Evolutionary conservation across 2,888 invertebrate genomes (phyloP), one percentile per base, ranked within the genome.

Genomic region (Caenorhabditis zanzibari): DNA sequence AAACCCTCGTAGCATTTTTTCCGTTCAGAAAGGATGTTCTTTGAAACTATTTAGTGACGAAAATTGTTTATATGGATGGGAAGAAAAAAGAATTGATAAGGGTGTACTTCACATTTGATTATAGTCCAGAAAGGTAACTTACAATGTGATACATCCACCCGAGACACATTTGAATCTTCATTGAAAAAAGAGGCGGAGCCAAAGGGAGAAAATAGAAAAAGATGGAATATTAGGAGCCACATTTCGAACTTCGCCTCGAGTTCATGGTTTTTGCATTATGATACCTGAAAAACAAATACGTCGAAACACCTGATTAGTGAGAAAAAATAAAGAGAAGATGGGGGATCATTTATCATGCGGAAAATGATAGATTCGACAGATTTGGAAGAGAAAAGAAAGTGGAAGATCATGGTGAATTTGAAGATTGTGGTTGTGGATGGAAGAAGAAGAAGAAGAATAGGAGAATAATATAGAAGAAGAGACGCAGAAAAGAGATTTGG

Each of bases 271-370:
- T 38, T 54, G 32, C 49, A 54, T 68, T 22, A 19, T 56, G 63
- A 71, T 38, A 59, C 44, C 68, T 68, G 66, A 14, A 80, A 68
- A 35, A 49, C 5, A 59, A 28, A 54, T n/a, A 22, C 56, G 32
- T 52, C 52, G 54, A 59, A 66, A 80, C 73, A 72, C 80, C 66
- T 80, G 73, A 80, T 80, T 80, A 80, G 68, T 49, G 56, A 44
- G 28, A 47, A 58, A 64, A 24, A 41, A 26, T n/a, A 26, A 14
- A 28, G 28, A 38, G 35, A 19, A 19, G 28, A 73, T n/a, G 22
- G 38, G 28, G 74, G 73, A 74, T 74, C 59, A 74, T 74, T 74
- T 74, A 81, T 81, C 81, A 81, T 74, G 68, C 81, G 73, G 68
- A 72, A 54, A 72, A 66, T 80, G 80, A 80, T 71, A 72, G 68